phyloP scores from a whole-genome alignment of 2,113 vertebrate species.

The Thermophis baileyi region DNA sequence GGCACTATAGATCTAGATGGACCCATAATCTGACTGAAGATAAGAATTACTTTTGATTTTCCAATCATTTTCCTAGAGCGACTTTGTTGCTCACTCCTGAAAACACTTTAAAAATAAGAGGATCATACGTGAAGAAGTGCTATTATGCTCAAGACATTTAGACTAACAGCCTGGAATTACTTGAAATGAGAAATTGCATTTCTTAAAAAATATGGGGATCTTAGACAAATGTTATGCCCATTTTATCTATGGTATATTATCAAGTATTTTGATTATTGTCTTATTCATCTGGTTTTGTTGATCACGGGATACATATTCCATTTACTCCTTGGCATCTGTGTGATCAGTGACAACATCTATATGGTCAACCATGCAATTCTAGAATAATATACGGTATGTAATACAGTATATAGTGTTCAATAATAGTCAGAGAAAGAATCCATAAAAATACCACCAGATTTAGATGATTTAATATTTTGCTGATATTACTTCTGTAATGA shows the following conservation, averaged over 20 bases:
- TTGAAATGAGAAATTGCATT: not conserved
- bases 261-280: not conserved
- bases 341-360: not conserved
- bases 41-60: not conserved
- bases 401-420: not conserved
- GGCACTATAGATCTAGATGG: not conserved
- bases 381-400: not conserved
- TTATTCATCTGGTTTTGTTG: not conserved
- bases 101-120: not conserved
- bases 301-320: not conserved
- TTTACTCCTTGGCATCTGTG: not conserved
- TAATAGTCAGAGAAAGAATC: not conserved
- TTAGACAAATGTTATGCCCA: not conserved
- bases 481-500: not conserved
- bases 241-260: not conserved
- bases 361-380: not conserved
- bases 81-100: not conserved
- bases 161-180: not conserved
- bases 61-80: not conserved
- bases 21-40: not conserved
- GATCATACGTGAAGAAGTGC: not conserved
- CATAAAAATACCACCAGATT: not conserved
- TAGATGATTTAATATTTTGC: not conserved
- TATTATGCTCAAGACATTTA: not conserved
- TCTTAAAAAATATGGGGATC: not conserved